Conservation (phyloP, 2,113 vertebrate genomes). For the Semnornis frantzii region DNA sequence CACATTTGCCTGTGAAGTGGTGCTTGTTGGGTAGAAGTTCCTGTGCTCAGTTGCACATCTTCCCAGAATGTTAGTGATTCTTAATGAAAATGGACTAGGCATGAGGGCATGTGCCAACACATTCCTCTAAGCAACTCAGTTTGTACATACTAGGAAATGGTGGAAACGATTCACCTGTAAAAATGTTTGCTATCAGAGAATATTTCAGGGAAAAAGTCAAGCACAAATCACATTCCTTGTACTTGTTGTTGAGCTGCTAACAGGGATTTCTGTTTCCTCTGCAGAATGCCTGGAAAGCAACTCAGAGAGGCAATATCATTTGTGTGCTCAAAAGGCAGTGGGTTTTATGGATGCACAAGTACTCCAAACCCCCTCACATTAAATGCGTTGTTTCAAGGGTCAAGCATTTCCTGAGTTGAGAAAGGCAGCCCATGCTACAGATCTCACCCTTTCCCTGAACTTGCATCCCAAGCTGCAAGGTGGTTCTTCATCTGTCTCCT, state of each 20-base stretch:
- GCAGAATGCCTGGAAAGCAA: neutral
- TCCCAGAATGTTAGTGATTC: neutral
- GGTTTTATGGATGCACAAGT: neutral
- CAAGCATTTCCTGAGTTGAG: neutral
- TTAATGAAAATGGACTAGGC: neutral
- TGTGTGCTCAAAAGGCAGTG: neutral
- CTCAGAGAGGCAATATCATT: neutral
- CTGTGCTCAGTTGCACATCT: neutral
- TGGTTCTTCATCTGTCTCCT: neutral
- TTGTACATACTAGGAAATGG: neutral
- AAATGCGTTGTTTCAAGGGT: neutral
- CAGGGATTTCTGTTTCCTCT: neutral
- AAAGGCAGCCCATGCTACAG: neutral
- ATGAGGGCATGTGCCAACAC: neutral
- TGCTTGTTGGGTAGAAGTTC: neutral
- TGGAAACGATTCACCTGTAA: neutral
- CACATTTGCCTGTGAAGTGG: neutral
- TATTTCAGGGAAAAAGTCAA: neutral
- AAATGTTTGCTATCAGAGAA: neutral
- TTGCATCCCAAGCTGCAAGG: rapidly evolving
- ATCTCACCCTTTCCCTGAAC: neutral
- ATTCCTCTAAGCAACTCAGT: neutral
- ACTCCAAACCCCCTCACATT: neutral
- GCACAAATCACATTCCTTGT: rapidly evolving
- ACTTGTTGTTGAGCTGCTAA: neutral